Percentiles rank a stretch among this genome's conserved stretches.
phyloP scores from a whole-genome alignment of 2,113 vertebrate genomes.

The Ciconia boyciana region DNA sequence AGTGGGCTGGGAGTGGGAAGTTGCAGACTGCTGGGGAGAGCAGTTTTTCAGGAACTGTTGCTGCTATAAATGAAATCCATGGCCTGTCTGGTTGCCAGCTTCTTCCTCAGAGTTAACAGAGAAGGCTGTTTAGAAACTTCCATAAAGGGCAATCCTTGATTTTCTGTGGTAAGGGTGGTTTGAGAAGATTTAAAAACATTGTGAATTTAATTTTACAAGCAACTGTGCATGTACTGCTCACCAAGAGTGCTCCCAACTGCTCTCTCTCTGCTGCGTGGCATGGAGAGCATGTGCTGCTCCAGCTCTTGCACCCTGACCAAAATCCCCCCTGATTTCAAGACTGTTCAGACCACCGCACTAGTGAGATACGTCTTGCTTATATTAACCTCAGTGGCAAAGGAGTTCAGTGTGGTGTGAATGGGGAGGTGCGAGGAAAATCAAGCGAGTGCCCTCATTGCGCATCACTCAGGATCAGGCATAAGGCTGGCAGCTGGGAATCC shows the following conservation, averaged over 20 bases:
- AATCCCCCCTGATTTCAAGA: background rate
- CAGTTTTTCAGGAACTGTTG: background rate
- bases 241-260: background rate
- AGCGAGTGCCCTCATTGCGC: background rate
- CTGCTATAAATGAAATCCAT: background rate
- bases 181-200: background rate
- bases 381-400: background rate
- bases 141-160: background rate
- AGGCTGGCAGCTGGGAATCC: background rate
- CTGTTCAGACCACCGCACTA: background rate
- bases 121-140: background rate
- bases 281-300: rapidly evolving
- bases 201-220: background rate
- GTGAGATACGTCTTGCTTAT: background rate
- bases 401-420: background rate
- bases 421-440: background rate
- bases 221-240: background rate
- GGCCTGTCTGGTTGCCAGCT: background rate
- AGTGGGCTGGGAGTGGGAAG: background rate
- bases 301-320: background rate
- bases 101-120: background rate
- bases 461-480: background rate
- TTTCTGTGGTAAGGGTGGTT: background rate
- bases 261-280: rapidly evolving
- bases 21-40: background rate